These are phyloP conservation scores for Tenrec ecaudatus DNA, from an alignment of 2,113 vertebrate species.

Conservation along the genomic window DNA sequence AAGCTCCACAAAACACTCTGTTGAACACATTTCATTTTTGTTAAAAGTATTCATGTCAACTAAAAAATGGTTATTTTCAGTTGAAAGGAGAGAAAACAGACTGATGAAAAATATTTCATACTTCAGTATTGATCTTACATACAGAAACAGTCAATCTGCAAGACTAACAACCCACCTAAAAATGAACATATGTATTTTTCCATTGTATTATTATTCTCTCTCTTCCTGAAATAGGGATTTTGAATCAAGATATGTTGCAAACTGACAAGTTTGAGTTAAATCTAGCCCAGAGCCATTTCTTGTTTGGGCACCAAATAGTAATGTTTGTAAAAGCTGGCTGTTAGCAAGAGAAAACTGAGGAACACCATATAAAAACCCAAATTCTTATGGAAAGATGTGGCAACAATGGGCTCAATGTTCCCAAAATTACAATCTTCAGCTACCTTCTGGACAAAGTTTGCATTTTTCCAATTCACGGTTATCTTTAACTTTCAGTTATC, in stretches of 20 bases:
- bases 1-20: constrained; percentile 20
- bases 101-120: not conserved
- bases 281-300: not conserved
- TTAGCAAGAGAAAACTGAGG: constrained; percentile 6
- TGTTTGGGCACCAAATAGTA: not conserved
- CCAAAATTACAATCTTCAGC: not conserved
- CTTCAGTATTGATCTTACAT: not conserved
- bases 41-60: constrained; percentile 8
- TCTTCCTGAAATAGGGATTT: not conserved
- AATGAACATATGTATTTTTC: not conserved
- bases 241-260: not conserved
- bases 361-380: not conserved
- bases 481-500: not conserved
- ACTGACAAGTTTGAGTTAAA: not conserved
- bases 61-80: not conserved
- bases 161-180: not conserved
- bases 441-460: not conserved
- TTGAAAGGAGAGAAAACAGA: not conserved
- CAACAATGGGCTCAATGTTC: not conserved
- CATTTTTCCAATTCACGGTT: not conserved
- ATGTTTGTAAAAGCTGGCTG: not conserved
- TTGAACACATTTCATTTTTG: not conserved
- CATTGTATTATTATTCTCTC: not conserved
- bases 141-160: not conserved
- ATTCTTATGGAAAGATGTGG: not conserved